A percentile compares a stretch with the other conserved stretches of the same genome.
Conservation (phyloP, 2,113 vertebrate species). For the Turnix velox region DNA sequence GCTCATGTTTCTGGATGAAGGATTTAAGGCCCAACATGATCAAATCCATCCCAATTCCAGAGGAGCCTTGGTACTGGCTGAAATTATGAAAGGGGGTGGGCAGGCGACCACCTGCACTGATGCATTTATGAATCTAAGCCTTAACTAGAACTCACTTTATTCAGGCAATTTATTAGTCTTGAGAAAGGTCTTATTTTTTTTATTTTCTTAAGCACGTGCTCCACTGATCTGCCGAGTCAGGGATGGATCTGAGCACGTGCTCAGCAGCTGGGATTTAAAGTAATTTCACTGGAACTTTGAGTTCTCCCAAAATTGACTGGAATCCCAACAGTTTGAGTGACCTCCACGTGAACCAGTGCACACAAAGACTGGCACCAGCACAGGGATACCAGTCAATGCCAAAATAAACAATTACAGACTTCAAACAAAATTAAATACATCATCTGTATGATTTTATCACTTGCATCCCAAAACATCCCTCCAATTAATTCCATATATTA, state of each 20-base stretch:
- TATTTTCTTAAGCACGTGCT: neutral
- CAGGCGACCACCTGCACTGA: neutral
- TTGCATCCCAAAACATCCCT: neutral
- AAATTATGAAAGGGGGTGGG: neutral
- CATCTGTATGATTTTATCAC: neutral
- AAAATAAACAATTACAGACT: fast-evolving
- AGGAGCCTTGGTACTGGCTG: fast-evolving
- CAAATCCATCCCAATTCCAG: neutral
- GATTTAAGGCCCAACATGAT: fast-evolving
- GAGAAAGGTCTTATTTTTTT: neutral
- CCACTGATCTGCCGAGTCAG: neutral
- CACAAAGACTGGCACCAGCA: neutral
- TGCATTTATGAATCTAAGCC: fast-evolving
- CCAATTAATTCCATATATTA: neutral
- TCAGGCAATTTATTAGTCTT: neutral
- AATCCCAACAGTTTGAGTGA: neutral
- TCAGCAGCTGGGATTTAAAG: neutral
- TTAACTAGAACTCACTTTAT: no score
- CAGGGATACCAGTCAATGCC: neutral
- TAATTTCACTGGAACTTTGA: neutral
- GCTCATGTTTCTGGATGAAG: neutral
- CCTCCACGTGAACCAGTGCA: neutral
- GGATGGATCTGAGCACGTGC: neutral
- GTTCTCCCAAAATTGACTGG: neutral
- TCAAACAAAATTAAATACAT: neutral